A percentile compares a stretch with the other conserved stretches of the same genome.
phyloP scores from a whole-genome alignment of 2,888 invertebrate genomes.

The Ochropacha duplaris region DNA sequence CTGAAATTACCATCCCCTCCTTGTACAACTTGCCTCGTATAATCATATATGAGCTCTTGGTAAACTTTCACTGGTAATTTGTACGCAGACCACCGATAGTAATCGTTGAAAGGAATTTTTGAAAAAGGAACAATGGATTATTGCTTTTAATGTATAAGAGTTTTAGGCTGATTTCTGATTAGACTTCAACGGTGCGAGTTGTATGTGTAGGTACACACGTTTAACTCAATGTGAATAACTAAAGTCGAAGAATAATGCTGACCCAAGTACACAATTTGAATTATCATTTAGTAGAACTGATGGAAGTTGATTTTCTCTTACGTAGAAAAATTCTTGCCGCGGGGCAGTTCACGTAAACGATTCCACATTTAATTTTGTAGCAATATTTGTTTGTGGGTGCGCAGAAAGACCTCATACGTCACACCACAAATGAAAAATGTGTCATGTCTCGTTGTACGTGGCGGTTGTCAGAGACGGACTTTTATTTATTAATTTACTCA shows the following conservation, averaged over 20 bases:
- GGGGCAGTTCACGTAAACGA: background rate
- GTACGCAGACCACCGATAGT: background rate
- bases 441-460: background rate
- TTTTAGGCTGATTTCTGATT: too few species aligned
- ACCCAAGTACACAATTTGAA: background rate
- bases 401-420: background rate
- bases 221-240: too few species aligned
- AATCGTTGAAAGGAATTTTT: background rate
- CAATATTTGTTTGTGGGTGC: background rate
- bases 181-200: too few species aligned
- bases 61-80: background rate
- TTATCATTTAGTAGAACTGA: background rate
- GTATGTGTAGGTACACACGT: too few species aligned
- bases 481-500: background rate
- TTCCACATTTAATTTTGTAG: background rate
- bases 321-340: background rate
- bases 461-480: background rate
- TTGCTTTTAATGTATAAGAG: too few species aligned
- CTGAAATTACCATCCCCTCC: background rate
- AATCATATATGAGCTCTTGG: background rate
- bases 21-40: background rate
- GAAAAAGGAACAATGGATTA: background rate
- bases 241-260: too few species aligned
- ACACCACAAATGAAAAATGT: background rate
- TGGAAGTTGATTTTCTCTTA: background rate